A percentile compares a stretch with the other conserved stretches of the same genome.
phyloP scores from a whole-genome alignment of 2,888 invertebrate species.

The Drosophila pseudotakahashii region DNA sequence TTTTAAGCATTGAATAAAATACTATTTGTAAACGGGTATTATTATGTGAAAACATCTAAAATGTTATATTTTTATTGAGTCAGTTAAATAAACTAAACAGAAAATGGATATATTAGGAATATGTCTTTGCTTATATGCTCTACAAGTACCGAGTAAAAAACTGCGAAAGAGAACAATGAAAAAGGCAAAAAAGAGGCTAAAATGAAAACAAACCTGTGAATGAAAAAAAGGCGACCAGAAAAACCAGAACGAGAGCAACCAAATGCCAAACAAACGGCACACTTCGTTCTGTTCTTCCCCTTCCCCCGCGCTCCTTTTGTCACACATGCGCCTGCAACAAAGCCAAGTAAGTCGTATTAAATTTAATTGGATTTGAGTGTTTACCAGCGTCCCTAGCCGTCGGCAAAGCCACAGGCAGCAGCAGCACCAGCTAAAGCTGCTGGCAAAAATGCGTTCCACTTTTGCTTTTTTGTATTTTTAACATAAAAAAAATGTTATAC shows the following conservation, averaged over 20 bases:
- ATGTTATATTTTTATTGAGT: no score
- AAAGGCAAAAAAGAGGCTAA: constrained; percentile 46
- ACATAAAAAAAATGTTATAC: not conserved
- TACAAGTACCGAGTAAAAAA: not conserved
- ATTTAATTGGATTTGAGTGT: constrained; percentile 80
- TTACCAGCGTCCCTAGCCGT: constrained; percentile 76
- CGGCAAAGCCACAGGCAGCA: constrained; percentile 70
- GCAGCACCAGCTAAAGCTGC: constrained; percentile 56
- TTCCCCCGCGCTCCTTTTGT: constrained; percentile 8
- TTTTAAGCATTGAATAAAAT: no score
- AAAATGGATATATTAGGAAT: constrained; percentile 6
- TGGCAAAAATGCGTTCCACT: constrained; percentile 63
- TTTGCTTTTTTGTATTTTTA: constrained; percentile 28
- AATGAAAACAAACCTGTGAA: constrained; percentile 33
- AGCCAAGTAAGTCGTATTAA: constrained; percentile 79
- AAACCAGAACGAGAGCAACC: constrained; percentile 47
- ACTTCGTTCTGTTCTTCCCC: constrained; percentile 14
- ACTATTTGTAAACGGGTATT: no score
- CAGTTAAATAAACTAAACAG: no score
- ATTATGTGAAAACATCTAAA: no score
- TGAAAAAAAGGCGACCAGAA: constrained; percentile 14
- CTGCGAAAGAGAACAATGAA: constrained; percentile 11
- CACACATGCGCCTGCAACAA: constrained; percentile 44
- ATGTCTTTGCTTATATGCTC: constrained; percentile 6
- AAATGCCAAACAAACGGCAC: constrained; percentile 69